Conservation (phyloP, 2,888 invertebrate genomes). For the Ischnura elegans region DNA sequence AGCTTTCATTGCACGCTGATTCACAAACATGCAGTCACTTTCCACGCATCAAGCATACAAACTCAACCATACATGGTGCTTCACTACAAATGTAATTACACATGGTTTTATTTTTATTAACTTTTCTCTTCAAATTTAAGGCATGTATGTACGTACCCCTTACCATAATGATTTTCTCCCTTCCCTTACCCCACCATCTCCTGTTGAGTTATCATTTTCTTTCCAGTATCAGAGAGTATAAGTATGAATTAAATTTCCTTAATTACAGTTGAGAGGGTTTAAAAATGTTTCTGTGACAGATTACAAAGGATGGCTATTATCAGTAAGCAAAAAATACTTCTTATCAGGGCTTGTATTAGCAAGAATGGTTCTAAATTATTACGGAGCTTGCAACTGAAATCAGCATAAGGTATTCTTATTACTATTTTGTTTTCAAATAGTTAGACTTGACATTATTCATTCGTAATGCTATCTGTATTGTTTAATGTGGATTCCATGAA, state of each 20-base stretch:
- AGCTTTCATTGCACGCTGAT: conserved; percentile 57
- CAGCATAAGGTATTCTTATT: conserved; percentile 18
- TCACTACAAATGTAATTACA: conserved; percentile 61
- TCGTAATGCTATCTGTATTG: conserved; percentile 45
- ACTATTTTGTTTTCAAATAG: conserved; percentile 46
- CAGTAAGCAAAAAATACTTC: conserved; percentile 39
- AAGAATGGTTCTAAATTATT: conserved; percentile 5
- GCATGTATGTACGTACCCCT: conserved; percentile 66
- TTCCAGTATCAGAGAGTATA: conserved; percentile 65
- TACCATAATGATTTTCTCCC: conserved; percentile 64
- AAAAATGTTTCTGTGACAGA: not conserved
- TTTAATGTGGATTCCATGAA: conserved; percentile 19
- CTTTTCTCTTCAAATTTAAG: conserved; percentile 65
- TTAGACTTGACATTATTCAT: conserved; percentile 34
- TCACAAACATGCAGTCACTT: conserved; percentile 36
- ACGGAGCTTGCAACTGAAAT: not conserved
- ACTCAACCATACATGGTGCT: conserved; percentile 57
- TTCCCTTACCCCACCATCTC: conserved; percentile 56
- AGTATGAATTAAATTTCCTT: conserved; percentile 42
- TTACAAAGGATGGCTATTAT: conserved; percentile 49
- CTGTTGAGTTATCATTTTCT: conserved; percentile 46
- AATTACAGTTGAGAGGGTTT: conserved; percentile 44
- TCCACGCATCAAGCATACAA: conserved; percentile 41
- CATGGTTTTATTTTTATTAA: conserved; percentile 62
- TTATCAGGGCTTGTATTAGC: conserved; percentile 30